These are phyloP conservation scores for Epicauta chinensis DNA, from an alignment of 1,140 invertebrate species.

Conservation along the genomic window DNA sequence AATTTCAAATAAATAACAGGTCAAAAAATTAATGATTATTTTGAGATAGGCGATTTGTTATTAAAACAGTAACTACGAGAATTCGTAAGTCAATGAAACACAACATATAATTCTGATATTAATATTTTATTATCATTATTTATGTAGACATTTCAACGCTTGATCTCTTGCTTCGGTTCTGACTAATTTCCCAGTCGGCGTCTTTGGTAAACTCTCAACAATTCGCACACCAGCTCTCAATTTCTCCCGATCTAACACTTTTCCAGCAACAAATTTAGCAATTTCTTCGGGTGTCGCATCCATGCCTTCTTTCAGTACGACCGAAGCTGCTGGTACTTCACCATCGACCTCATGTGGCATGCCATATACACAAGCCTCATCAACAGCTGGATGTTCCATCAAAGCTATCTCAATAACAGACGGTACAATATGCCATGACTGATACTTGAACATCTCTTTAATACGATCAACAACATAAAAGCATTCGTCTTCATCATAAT, in stretches of 20 bases:
- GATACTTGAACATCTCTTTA: slow-evolving; percentile 69
- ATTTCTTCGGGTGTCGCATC: not conserved
- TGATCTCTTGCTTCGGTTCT: not conserved
- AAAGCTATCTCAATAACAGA: slow-evolving; percentile 60
- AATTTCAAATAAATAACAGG: too few species aligned
- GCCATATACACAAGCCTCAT: slow-evolving; percentile 8
- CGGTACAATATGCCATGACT: slow-evolving; percentile 47
- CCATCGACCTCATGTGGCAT: slow-evolving; percentile 4
- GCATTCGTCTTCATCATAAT: slow-evolving; percentile 56
- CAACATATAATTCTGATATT: too few species aligned
- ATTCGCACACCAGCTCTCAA: slow-evolving; percentile 7
- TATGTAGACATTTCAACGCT: too few species aligned
- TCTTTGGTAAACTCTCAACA: slow-evolving; percentile 7
- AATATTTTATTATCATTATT: too few species aligned
- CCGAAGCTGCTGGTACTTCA: slow-evolving; percentile 2
- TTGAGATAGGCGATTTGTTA: too few species aligned
- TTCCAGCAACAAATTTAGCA: slow-evolving; percentile 2
- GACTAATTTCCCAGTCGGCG: slow-evolving; percentile 7
- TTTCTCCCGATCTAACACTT: slow-evolving; percentile 2
- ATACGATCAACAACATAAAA: slow-evolving; percentile 62
- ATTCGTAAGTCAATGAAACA: too few species aligned
- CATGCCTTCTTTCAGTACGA: not conserved
- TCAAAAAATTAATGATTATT: too few species aligned
- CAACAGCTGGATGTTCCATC: slow-evolving; percentile 50
- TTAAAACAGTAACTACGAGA: too few species aligned